Percentiles rank a stretch among this genome's conserved stretches.
Conservation (phyloP, 2,113 vertebrate species). For the Tetrao urogallus region DNA sequence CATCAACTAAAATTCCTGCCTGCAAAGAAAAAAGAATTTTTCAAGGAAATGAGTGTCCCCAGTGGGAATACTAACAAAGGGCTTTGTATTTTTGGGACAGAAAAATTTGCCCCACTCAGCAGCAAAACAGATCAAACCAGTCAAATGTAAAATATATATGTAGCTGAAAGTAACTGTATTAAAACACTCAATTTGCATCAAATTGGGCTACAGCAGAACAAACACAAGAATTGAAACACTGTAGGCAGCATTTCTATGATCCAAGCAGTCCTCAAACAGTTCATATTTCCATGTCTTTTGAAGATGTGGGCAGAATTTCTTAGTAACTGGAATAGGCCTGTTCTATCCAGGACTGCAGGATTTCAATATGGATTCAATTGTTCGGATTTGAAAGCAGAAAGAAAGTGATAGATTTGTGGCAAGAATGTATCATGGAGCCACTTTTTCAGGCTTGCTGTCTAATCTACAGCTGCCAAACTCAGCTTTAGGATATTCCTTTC, state of each 20-base stretch:
- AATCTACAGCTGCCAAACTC: neutral
- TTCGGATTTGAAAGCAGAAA: neutral
- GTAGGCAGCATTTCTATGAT: neutral
- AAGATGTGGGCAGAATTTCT: neutral
- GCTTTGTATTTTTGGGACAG: neutral
- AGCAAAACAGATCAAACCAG: conserved; percentile 6
- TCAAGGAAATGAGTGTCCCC: conserved; percentile 15
- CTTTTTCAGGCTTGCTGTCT: neutral
- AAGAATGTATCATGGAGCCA: neutral
- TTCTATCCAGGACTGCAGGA: neutral
- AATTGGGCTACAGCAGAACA: neutral
- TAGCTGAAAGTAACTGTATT: conserved; percentile 1
- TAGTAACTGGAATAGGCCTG: neutral
- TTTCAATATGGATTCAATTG: neutral
- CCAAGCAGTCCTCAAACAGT: neutral
- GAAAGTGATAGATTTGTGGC: neutral
- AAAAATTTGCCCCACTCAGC: neutral
- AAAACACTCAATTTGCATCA: neutral
- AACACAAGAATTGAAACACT: neutral
- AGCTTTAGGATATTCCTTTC: neutral
- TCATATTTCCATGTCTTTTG: neutral
- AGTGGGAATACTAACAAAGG: conserved; percentile 36
- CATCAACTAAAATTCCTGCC: conserved; percentile 32
- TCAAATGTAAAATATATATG: neutral
- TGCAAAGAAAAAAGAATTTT: conserved; percentile 13